These are phyloP conservation scores for Amphimedon queenslandica DNA, from an alignment of 37 sponge, comb jelly and placozoan species.

Conservation along the genomic window DNA sequence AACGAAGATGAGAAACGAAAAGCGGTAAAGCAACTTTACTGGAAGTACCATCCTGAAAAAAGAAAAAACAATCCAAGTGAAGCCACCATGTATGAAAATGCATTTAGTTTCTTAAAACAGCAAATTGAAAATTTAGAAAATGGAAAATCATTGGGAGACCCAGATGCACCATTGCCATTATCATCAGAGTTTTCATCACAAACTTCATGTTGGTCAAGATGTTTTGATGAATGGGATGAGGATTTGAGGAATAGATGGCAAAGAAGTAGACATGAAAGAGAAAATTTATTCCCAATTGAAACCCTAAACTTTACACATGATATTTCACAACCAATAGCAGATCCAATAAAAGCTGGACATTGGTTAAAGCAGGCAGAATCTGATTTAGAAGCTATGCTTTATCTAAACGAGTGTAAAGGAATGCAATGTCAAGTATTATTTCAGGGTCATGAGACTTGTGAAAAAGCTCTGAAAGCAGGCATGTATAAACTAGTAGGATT, in stretches of 20 bases:
- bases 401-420: constrained; percentile 4
- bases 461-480: constrained; percentile 61
- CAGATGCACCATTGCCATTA: neutral
- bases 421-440: too few species aligned
- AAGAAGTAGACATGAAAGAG: neutral
- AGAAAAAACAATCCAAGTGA: constrained; percentile 7
- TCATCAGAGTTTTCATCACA: neutral
- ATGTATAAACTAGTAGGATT: too few species aligned
- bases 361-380: constrained; percentile 41
- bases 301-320: neutral
- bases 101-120: constrained; percentile 30
- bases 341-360: too few species aligned
- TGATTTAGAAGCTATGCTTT: constrained; percentile 12
- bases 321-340: neutral
- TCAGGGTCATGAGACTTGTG: constrained; percentile 48
- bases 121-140: constrained; percentile 28
- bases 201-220: neutral
- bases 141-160: constrained; percentile 18
- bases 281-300: neutral
- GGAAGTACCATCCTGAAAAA: constrained; percentile 53
- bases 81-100: constrained; percentile 21
- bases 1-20: constrained; percentile 2
- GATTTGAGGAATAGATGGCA: neutral
- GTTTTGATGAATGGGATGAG: too few species aligned
- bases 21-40: constrained; percentile 40